Evolutionary conservation across 53 echinoderm and acorn worm genomes (phyloP).

Genomic region (Echinarachnius parma): DNA sequence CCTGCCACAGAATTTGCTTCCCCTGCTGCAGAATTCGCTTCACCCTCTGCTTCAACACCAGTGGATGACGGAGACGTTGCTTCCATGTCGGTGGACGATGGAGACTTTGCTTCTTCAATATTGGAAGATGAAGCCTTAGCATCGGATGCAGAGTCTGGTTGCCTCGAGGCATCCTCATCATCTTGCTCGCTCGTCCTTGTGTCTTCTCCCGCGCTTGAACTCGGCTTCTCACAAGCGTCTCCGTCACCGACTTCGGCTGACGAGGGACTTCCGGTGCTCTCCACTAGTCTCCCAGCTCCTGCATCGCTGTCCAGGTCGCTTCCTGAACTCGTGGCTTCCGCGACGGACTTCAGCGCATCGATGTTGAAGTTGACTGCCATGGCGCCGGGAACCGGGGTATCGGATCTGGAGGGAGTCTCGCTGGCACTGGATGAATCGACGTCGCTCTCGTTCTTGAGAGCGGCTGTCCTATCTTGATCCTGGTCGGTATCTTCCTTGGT

Average conservation of each 20-base stretch:
- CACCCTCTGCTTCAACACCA: background rate
- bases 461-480: background rate
- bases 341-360: slow-evolving; percentile 19
- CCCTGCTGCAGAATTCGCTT: background rate
- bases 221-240: background rate
- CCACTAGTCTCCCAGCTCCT: slow-evolving; percentile 23
- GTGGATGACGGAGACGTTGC: background rate
- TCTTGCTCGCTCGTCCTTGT: slow-evolving; percentile 9
- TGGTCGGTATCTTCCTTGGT: slow-evolving; percentile 32
- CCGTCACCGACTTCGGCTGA: background rate
- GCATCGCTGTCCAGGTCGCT: slow-evolving; percentile 47
- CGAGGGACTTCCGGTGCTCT: slow-evolving; percentile 21
- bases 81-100: background rate
- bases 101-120: too few species aligned
- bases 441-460: slow-evolving; percentile 38
- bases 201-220: slow-evolving; percentile 22
- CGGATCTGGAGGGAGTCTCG: slow-evolving; percentile 64
- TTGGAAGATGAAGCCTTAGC: too few species aligned
- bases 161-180: slow-evolving; percentile 1
- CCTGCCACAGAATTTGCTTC: background rate
- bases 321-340: slow-evolving; percentile 63
- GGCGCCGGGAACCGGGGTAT: slow-evolving; percentile 48
- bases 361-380: slow-evolving; percentile 12
- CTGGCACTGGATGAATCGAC: slow-evolving; percentile 84
- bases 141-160: slow-evolving; percentile 13